Percentiles rank a stretch among this genome's conserved stretches.
phyloP scores from a whole-genome alignment of 2,113 vertebrate species.

The Chaetura pelagica region DNA sequence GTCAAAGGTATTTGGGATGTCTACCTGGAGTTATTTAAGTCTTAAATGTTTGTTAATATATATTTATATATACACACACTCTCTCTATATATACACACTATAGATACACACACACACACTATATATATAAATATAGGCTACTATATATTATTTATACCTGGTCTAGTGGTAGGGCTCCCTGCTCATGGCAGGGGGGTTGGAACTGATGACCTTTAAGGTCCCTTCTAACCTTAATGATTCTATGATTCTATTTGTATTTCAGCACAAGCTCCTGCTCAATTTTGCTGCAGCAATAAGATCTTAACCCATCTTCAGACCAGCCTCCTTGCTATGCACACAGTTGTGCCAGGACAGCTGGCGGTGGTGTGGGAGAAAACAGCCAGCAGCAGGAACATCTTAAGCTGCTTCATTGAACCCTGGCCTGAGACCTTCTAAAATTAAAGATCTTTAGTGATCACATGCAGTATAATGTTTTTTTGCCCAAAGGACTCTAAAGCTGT shows the following conservation, averaged over 20 bases:
- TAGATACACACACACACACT: too few relatives aligned
- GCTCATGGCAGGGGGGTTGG: too few relatives aligned
- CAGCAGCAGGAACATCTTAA: neutral
- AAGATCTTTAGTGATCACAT: neutral
- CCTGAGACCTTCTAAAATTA: neutral
- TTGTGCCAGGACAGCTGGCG: rapidly evolving
- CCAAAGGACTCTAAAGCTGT: neutral
- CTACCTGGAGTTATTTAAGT: neutral
- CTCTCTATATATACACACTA: too few relatives aligned
- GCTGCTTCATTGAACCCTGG: neutral
- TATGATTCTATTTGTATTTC: neutral
- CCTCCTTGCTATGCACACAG: neutral
- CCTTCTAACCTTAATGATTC: too few relatives aligned
- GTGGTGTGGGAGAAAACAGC: neutral
- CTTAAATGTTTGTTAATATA: neutral
- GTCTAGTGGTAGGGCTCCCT: too few relatives aligned
- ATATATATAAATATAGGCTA: too few relatives aligned
- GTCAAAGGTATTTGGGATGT: neutral
- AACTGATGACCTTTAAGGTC: too few relatives aligned
- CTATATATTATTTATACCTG: too few relatives aligned
- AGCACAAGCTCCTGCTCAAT: neutral
- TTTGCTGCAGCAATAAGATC: neutral
- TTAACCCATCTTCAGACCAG: neutral
- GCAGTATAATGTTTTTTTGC: neutral
- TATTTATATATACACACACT: too few relatives aligned